Evolutionary conservation across 1,140 invertebrate species (phyloP).

Genomic region (Branchinecta lindahli): DNA sequence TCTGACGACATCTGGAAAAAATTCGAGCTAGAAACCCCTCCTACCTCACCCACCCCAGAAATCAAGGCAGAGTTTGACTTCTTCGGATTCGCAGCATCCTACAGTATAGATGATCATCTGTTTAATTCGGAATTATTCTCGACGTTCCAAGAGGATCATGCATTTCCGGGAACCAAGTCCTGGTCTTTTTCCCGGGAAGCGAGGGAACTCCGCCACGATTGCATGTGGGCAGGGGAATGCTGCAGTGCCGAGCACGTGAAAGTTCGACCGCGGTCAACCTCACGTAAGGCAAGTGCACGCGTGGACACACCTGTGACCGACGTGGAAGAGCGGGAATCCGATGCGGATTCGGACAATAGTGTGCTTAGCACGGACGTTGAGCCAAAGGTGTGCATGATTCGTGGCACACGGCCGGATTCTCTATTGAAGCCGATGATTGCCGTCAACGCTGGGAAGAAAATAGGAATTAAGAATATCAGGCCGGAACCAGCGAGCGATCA

Average conservation of each 20-base stretch:
- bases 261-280: constrained; percentile 16
- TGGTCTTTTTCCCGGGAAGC: constrained; percentile 17
- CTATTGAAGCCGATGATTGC: neutral
- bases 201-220: constrained; percentile 40
- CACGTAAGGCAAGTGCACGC: neutral
- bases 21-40: neutral
- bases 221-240: constrained; percentile 48
- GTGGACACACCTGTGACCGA: constrained; percentile 20
- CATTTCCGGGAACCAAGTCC: neutral
- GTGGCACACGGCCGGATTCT: constrained; percentile 24
- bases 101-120: neutral
- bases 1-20: constrained; percentile 3
- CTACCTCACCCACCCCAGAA: neutral
- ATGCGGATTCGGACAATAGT: constrained; percentile 16
- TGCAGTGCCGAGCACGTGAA: constrained; percentile 21
- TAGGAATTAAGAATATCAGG: constrained; percentile 13
- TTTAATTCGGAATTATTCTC: neutral
- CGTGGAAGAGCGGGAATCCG: constrained; percentile 23
- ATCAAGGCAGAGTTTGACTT: neutral
- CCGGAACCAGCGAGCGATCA: constrained; percentile 38
- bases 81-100: neutral
- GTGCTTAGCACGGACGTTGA: constrained; percentile 20
- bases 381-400: constrained; percentile 25
- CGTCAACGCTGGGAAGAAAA: neutral
- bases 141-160: neutral